Evolutionary conservation across 2,797 vertebrate genomes (phyloP), one percentile per base, ranked within the genome.

Genomic region (Xiphorhynchus erythropygius): DNA sequence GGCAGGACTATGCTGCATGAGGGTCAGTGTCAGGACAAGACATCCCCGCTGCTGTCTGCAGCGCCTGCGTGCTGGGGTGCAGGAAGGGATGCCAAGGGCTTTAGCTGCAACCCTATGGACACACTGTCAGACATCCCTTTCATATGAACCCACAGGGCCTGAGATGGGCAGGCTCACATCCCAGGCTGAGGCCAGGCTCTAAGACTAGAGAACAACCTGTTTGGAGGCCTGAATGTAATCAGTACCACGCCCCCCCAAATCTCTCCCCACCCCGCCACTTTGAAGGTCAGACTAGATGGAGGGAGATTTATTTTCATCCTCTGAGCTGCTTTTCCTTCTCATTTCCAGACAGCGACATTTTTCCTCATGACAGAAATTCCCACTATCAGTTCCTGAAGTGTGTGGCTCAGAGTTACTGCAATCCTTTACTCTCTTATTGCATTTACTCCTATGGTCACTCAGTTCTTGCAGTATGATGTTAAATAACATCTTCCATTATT

Each of bases 11-110:
- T 37, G 23, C 28, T 77, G 28, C 1, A 2, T 25, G n/a, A 79
- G 7, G 30, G 27, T 44, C 74, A 79, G 56, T 63, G 71, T 19
- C 50, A 62, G 19, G 35, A 15, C 1, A 5, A 81, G 39, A 44
- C 0, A 0, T 55, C 49, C 67, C 59, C 37, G n/a, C 63, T 79
- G 42, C 71, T 76, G 55, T 33, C 15, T 49, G 32, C 25, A 65
- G 24, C 0, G 0, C 30, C 46, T 70, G 30, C 0, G 0, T 64
- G 24, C 76, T 23, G 33, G 13, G 11, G 7, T 50, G 35, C 2
- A 3, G 50, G 52, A 71, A 65, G 12, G 19, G 42, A 35, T 73
- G 57, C 7, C 1, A 2, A 56, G 35, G 39, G 35, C 37, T 81
- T 88, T 75, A 74, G 46, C 22, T 76, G 53, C 42, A 39, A 3